Base-by-base conservation (phyloP, 2,113 vertebrate species). In the Porphyrio hochstetteri region DNA sequence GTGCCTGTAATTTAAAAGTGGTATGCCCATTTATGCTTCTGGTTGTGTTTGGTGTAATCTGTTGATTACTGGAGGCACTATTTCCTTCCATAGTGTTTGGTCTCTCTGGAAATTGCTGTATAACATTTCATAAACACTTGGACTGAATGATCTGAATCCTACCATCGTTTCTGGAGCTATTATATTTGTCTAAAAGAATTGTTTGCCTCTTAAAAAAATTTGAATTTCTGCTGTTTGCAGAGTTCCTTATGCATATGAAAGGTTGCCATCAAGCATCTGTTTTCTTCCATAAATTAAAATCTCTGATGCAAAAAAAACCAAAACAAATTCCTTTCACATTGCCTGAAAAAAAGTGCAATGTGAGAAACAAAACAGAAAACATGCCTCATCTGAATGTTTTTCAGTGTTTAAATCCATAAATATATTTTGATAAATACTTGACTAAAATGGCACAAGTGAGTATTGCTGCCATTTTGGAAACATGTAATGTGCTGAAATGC, bases 211-310 rank as follows among this genome's bases (percentile, higher is more conserved):
- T 50, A 16, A 70, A 59, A 76, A 55, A 19, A 4, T 31, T 42
- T 71, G 16, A 7, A 3, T 55, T 35, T 85, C 23, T 56, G 35
- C 35, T 60, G 16, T 60, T 55, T 63, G 24, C 36, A 0, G 0
- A 9, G 11, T 50, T 24, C 16, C 31, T 35, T 38, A 50, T 21
- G 42, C 16, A 68, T 78, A 33, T 56, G 40, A 63, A 82, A 77
- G 18, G 36, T 78, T 2, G 0, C 11, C 3, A 1, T 63, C 15
- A n/a, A 61, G n/a, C n/a, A 82, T 46, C 42, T 78, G 13, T 0
- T 52, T 83, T 69, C 48, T 53, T 28, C 72, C 38, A 24, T 70
- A 65, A 64, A 46, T 53, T 50, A 31, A 78, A 67, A 64, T 69
- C 6, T 80, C 7, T 71, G 17, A 75, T 33, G 7, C 5, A 50